These are phyloP conservation scores for Tautogolabrus adspersus DNA, from an alignment of 2,113 vertebrate species.

Conservation along the genomic window DNA sequence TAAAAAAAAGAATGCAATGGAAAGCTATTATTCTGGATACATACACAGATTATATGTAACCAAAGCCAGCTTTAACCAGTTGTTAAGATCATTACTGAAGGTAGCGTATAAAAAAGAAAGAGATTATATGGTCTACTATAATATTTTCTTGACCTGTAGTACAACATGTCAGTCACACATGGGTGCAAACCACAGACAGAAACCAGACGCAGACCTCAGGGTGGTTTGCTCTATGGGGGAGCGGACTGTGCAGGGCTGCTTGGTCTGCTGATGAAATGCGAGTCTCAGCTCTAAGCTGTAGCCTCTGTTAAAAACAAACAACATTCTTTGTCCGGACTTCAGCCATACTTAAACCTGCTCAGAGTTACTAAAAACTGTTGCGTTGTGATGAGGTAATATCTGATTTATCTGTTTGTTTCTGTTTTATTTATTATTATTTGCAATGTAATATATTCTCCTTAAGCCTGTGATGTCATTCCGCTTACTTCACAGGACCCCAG, in stretches of 20 bases:
- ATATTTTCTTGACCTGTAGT: constrained; percentile 31
- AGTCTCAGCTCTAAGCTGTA: constrained; percentile 6
- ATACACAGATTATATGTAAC: not conserved
- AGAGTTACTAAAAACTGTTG: constrained; percentile 15
- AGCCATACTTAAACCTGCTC: constrained; percentile 3
- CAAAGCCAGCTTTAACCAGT: not conserved
- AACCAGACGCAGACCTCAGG: constrained; percentile 8
- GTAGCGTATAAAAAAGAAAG: not conserved
- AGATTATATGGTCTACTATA: not conserved
- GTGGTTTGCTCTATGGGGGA: not conserved
- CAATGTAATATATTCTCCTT: not conserved
- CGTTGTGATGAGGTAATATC: too few relatives aligned
- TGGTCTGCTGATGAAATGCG: constrained; percentile 36
- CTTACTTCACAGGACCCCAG: constrained; percentile 2
- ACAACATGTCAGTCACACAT: constrained; percentile 30
- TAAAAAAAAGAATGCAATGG: not conserved
- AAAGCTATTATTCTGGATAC: not conserved
- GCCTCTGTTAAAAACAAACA: too few relatives aligned
- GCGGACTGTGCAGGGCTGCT: too few relatives aligned
- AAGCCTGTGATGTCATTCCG: not conserved
- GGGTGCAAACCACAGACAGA: constrained; percentile 24
- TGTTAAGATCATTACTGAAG: constrained; percentile 6
- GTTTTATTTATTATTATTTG: not conserved
- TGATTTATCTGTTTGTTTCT: not conserved
- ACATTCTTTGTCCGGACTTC: constrained; percentile 35